phyloP scores from a whole-genome alignment of 2,113 vertebrate genomes.

The Lynx canadensis region DNA sequence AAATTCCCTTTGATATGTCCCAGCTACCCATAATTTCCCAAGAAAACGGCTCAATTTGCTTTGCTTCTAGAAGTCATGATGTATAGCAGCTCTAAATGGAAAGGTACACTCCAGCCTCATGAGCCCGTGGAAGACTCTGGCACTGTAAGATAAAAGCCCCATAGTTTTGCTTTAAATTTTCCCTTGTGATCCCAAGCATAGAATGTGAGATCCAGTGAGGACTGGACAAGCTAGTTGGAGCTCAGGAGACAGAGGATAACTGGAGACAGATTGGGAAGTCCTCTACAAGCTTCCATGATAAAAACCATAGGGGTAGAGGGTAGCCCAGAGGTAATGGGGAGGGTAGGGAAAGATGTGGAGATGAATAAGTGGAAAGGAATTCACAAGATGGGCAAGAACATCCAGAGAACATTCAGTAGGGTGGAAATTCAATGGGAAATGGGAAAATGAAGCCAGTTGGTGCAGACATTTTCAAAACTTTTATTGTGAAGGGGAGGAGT shows the following conservation, averaged over 20 bases:
- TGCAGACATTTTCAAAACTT: neutral
- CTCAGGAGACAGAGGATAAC: neutral
- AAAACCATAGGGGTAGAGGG: neutral
- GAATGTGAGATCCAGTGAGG: conserved; percentile 37
- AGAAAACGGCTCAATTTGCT: conserved; percentile 27
- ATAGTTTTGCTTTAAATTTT: conserved; percentile 40
- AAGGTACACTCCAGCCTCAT: neutral
- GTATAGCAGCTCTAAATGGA: neutral
- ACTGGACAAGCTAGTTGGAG: neutral
- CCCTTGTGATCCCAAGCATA: neutral
- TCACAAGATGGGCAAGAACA: neutral
- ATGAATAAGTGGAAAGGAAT: neutral
- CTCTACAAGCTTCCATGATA: neutral
- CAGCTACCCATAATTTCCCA: conserved; percentile 11
- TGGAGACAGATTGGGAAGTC: neutral
- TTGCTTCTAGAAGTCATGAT: conserved; percentile 43
- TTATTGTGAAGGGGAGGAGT: neutral
- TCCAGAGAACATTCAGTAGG: neutral
- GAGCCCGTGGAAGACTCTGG: neutral
- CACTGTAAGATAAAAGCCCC: conserved; percentile 9
- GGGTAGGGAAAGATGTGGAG: neutral
- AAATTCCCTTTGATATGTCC: conserved; percentile 54
- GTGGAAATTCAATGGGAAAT: neutral
- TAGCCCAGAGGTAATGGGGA: neutral
- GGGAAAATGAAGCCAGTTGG: neutral